Conservation (phyloP, 2,113 vertebrate genomes). For the Lonchura striata region DNA sequence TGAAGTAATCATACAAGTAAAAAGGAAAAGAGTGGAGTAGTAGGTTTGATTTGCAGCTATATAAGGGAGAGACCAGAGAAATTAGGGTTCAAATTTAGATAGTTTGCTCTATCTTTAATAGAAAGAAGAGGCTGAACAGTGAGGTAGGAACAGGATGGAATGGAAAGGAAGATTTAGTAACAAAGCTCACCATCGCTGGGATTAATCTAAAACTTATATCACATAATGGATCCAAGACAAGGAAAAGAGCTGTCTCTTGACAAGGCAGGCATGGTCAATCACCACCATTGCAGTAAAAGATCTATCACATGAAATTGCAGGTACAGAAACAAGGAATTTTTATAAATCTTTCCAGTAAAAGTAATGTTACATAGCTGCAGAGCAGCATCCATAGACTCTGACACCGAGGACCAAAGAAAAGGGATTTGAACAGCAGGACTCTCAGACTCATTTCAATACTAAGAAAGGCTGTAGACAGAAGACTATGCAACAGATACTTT, state of each 20-base stretch:
- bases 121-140: background rate
- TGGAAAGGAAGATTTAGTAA: background rate
- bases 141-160: background rate
- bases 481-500: background rate
- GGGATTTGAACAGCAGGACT: background rate
- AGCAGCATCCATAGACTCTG: background rate
- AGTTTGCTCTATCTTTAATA: background rate
- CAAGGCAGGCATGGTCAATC: accelerated
- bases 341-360: background rate
- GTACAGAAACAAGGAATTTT: background rate
- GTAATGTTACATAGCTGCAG: background rate
- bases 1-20: background rate
- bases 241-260: background rate
- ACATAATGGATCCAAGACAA: background rate
- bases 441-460: background rate
- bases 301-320: accelerated
- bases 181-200: background rate
- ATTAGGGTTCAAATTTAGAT: background rate
- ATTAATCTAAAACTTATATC: background rate
- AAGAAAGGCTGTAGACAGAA: background rate
- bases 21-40: background rate
- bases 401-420: background rate
- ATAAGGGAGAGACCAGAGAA: background rate
- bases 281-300: background rate
- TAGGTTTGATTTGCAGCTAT: background rate